Evolutionary conservation across 2,888 invertebrate species (phyloP), one percentile per base, ranked within the genome.

Genomic region (Yponomeuta sedellus): DNA sequence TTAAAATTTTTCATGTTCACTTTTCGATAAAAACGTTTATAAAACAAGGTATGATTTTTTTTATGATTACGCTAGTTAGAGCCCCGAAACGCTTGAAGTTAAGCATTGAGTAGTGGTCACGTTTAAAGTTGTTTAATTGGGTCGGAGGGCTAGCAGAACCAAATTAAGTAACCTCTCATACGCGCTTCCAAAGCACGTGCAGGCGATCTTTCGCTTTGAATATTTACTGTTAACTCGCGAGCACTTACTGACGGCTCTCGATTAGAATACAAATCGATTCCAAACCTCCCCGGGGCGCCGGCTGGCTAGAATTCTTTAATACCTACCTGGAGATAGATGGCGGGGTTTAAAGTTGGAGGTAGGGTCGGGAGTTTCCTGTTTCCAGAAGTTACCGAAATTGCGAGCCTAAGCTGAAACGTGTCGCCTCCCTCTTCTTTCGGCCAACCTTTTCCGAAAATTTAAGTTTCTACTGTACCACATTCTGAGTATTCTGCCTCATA

Each of bases 141-240:
- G 10, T 3, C 34, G 34, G 6, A 5, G 0, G 59, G 11, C 44
- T 20, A 2, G 44, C 12, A 20, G 20, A 10, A 12, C 2, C 79
- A 82, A 83, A 85, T 86, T 82, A 84, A 84, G 78, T 77, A 75
- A 59, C 75, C 77, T 77, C 85, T 82, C 80, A 79, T 82, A 80
- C 75, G 72, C 70, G 71, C 74, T 76, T 74, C 34, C 82, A 66
- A 73, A 79, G 81, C 85, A 85, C 86, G 85, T 75, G 69, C 74
- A 52, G 64, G 70, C 79, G 72, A 83, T 85, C 82, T 77, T 77
- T 76, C 74, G 71, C 70, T 68, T 70, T 67, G 73, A 74, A 77
- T 81, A 79, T 82, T 81, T 80, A 79, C 78, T 77, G 76, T 76
- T 75, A 75, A 74, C 78, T 75, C 70, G 68, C 66, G 68, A 66